A percentile compares a stretch with the other conserved stretches of the same genome.
These are phyloP conservation scores for Nasonia oneida DNA, from an alignment of 2,888 invertebrate species.

Conservation along the genomic window DNA sequence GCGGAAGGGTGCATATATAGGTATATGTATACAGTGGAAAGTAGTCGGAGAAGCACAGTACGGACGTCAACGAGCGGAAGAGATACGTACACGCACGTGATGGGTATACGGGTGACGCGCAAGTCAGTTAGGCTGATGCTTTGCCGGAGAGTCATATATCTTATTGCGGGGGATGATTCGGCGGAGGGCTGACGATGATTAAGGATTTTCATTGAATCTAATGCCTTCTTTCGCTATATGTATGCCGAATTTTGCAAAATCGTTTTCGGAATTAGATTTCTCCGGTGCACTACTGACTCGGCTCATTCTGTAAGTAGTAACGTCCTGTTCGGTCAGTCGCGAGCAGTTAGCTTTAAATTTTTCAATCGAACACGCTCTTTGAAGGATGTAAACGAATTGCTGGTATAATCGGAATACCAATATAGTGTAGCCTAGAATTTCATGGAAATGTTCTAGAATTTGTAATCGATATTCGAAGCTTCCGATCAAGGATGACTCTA, in stretches of 20 bases:
- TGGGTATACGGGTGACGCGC: slow-evolving; percentile 1
- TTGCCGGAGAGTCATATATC: no score
- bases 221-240: no score
- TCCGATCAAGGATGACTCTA: background rate
- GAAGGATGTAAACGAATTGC: no score
- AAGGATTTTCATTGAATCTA: no score
- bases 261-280: no score
- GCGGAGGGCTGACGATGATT: no score
- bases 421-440: background rate
- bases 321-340: background rate
- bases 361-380: background rate
- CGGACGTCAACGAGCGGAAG: background rate
- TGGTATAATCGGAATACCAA: background rate
- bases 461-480: background rate
- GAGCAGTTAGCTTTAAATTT: background rate
- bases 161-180: no score
- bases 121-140: background rate
- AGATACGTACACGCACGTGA: background rate
- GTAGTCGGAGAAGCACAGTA: no score
- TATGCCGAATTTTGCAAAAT: no score
- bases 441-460: background rate
- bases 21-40: background rate
- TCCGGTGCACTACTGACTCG: no score
- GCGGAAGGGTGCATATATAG: background rate
- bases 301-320: background rate